phyloP scores from a whole-genome alignment of 2,888 invertebrate genomes.

The Trichopria drosophilae region DNA sequence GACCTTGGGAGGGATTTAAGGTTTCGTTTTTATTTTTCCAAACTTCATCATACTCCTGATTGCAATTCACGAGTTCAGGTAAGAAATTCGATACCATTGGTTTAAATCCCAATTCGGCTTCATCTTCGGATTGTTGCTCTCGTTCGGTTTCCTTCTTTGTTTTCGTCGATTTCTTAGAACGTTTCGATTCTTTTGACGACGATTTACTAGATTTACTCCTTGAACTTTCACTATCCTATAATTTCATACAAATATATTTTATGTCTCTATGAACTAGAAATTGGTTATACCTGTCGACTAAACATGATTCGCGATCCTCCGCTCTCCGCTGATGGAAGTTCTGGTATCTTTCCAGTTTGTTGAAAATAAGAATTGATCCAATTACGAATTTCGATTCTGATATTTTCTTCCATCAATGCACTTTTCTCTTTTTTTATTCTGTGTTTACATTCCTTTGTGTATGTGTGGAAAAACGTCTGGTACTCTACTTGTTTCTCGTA shows the following conservation, averaged over 20 bases:
- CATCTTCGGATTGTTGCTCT: constrained; percentile 64
- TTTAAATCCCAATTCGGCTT: constrained; percentile 69
- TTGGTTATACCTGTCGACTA: constrained; percentile 67
- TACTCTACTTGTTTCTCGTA: constrained; percentile 65
- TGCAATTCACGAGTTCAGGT: constrained; percentile 70
- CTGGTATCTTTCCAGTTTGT: constrained; percentile 84
- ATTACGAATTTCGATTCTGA: constrained; percentile 81
- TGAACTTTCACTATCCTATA: constrained; percentile 74
- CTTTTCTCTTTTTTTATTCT: constrained; percentile 73
- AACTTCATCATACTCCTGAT: constrained; percentile 79
- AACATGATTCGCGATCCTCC: constrained; percentile 87
- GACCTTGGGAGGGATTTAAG: constrained; percentile 73
- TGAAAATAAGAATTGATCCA: constrained; percentile 85
- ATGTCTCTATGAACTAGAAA: not conserved
- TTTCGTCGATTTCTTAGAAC: constrained; percentile 69
- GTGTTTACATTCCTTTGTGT: constrained; percentile 66
- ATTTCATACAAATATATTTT: constrained; percentile 7
- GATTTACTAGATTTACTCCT: constrained; percentile 75
- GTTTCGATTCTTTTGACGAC: constrained; percentile 79
- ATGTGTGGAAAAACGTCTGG: constrained; percentile 71
- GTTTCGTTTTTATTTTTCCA: constrained; percentile 83
- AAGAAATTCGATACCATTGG: constrained; percentile 73
- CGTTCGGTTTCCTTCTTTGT: constrained; percentile 67
- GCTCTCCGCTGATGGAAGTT: constrained; percentile 87
- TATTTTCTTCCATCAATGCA: constrained; percentile 79